Evolutionary conservation across 2,888 invertebrate genomes (phyloP), one percentile per base, ranked within the genome.

Genomic region (Beris morrisii): DNA sequence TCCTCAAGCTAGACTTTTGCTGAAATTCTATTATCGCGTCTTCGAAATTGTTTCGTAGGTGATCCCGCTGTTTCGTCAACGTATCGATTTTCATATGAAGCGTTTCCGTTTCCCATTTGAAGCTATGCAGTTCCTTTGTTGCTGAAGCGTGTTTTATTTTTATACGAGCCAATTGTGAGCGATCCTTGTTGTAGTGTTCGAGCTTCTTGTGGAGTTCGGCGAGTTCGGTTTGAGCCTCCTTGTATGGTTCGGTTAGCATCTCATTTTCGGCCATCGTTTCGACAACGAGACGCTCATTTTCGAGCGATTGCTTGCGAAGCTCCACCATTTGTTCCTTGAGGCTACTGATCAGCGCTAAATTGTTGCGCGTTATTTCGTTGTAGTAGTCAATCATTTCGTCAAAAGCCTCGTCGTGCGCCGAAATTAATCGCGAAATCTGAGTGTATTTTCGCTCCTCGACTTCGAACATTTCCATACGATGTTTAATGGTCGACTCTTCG

Each of bases 301-400:
- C 85, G 75, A 94, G 93, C 22, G 94, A 90, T 71, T 92, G 87
- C 73, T 88, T 89, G 73, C 89, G 87, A 59, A 89, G 81, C 64
- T 87, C 84, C 75, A 91, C 89, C 85, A 92, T 88, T 75, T 91
- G 90, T 74, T 92, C 91, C 83, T 96, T 97, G 44, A 97, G 82
- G 72, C 92, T 92, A 76, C 91, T 91, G 67, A 97, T 96, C 3
- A 97, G 82, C 0, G 94, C 92, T 71, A 97, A 83, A 81, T 97
- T 97, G 78, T 96, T 96, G 12, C 95, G 82, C 0, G 95, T 95
- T 63, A 97, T 95, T 74, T 96, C 95, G 75, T 95, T 95, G 76
- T 96, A 97, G 81, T 96, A 97, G 79, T 91, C 92, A 78, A 95
- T 96, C 82, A 97, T 89, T 77, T 96, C 93, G 52, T 87, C 85